Base-by-base conservation (phyloP, 2,888 invertebrate species). In the Hirtodrosophila confusa region DNA sequence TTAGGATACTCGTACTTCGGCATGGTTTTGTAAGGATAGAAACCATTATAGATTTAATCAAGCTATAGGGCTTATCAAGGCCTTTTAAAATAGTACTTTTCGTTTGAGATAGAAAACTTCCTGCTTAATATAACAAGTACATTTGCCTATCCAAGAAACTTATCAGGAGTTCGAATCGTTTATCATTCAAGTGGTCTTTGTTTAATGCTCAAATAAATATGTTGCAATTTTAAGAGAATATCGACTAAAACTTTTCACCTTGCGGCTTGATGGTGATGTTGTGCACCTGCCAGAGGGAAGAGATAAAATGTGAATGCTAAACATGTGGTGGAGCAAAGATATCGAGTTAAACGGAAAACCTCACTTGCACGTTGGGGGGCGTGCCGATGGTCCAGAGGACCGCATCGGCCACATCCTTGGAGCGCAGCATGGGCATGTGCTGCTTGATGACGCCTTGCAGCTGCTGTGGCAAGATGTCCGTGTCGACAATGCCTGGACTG, bases 261-360 rank as follows among this genome's bases (percentile, higher is more conserved):
- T 90, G 87, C 8, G 90, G 90, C 57, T 90, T 90, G 33, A 90
- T 90, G 23, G 77, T 90, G 12, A 90, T 82, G 40, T 91, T 89
- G 53, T 90, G 90, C 10, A 90, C 84, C 90, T 90, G 63, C 12
- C 53, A 67, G 4, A 10, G 0, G 29, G 2, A 11, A 33, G n/a
- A 29, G 11, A 24, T 6, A 36, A 6, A 27, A 17, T 31, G 3
- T 0, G 12, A 10, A 10, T 8, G n/a, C 17, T 0, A 8, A 2
- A 3, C 7, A 3, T 10, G 6, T 27, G 27, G 7, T 31, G 4
- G 27, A 27, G 31, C 9, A 8, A 3, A 31, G 9, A 27, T 27
- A 27, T 27, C 27, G 3, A 6, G 5, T 27, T 27, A 27, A 27
- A 27, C 27, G 6, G 31, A 31, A 9, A 31, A 17, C 3, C 72